Base-by-base conservation (phyloP, 2,113 vertebrate genomes). In the Myrmophylax atrothorax region DNA sequence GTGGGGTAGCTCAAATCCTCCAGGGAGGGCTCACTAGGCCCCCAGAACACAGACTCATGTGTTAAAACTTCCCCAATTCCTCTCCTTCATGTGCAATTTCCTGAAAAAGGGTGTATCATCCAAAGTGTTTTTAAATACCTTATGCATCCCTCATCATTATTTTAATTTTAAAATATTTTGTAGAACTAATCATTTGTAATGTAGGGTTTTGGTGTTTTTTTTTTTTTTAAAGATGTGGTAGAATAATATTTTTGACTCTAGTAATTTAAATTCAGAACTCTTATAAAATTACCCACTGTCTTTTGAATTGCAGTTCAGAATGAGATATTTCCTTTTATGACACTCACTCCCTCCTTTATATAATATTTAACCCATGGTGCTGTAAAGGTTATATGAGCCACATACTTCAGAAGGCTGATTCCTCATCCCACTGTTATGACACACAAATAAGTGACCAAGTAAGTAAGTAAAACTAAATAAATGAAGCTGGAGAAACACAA, bases 91-190 rank as follows among this genome's bases (percentile, higher is more conserved):
- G 2, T 33, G 52, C 52, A 91, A 93, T 96, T 96, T 94, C 92
- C 92, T 96, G 92, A 52, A 88, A 87, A 87, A 62, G 89, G 73
- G 73, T 75, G 84, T 93, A 92, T 87, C 83, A 53, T 78, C 82
- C 37, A 46, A 94, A 91, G 23, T 47, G 26, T 42, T 92, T 88
- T 96, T 58, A 92, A 96, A 94, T 40, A 75, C 9, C 14, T 86
- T 90, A 40, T 64, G 92, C 28, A 86, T 84, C 73, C 52, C 50
- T 89, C 6, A 2, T 93, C 12, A 0, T 92, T 94, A 90, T 81
- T 94, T 91, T 90, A 94, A 95, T 97, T 96, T 93, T 49, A 90
- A 93, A 90, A 74, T 92, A 75, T 82, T 95, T 73, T 95, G 72
- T 46, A 93, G 55, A 83, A 47, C 67, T 96, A 94, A 95, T 96